A percentile compares a stretch with the other conserved stretches of the same genome.
Evolutionary conservation across 30 jellyfish, hydroid and myxozoan genomes (phyloP).

Genomic region (Aurelia sp.): DNA sequence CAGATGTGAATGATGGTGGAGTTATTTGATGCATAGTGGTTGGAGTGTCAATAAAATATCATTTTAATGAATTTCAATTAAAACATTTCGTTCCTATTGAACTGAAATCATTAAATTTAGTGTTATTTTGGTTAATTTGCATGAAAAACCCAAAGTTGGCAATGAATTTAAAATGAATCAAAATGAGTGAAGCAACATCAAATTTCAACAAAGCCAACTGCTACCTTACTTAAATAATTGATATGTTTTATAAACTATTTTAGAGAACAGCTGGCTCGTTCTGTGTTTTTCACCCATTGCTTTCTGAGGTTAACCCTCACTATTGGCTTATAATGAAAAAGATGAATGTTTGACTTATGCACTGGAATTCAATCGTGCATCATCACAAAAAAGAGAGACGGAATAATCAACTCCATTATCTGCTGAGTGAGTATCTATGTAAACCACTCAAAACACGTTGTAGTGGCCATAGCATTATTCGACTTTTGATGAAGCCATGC

Average conservation of each 20-base stretch:
- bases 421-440: constrained; percentile 43
- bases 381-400: constrained; percentile 16
- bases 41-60: no score
- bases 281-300: constrained; percentile 63
- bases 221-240: constrained; percentile 11
- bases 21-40: no score
- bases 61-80: no score
- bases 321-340: constrained; percentile 62
- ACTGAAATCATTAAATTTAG: no score
- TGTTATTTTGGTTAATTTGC: no score
- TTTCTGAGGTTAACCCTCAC: constrained; percentile 74
- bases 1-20: no score
- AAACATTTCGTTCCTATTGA: no score
- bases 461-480: constrained; percentile 29
- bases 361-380: constrained; percentile 23
- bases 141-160: not conserved
- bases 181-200: not conserved
- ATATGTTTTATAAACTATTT: constrained; percentile 9
- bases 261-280: constrained; percentile 54
- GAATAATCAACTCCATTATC: constrained; percentile 1
- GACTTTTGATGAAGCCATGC: constrained; percentile 31
- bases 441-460: constrained; percentile 5
- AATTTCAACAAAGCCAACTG: no score
- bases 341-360: constrained; percentile 46
- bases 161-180: not conserved